Base-by-base conservation (phyloP, 2,113 vertebrate genomes). In the Erythrocercus mccallii region DNA sequence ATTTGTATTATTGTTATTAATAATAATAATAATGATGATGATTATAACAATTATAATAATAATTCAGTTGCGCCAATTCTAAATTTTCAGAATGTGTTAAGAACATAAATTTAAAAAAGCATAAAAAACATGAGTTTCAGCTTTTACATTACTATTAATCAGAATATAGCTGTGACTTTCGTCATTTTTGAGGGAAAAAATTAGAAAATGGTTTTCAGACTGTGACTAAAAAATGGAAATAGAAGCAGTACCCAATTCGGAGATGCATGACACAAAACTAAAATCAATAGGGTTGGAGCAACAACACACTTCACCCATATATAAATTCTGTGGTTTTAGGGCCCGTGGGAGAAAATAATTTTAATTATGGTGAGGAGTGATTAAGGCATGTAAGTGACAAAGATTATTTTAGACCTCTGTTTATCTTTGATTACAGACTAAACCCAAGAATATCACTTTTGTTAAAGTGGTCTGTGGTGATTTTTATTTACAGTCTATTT, bases 1-100 rank as follows among this genome's bases (percentile, higher is more conserved):
- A 60, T 51, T 3, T 18, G 4, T 21, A 37, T 5, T 70, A 51
- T 44, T 68, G 15, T 2, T 38, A 40, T 8, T 44, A n/a, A 2
- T 69, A 61, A 1, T 45, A 33, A 7, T 51, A 10, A 20, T 31
- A 0, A 33, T 28, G 8, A 23, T 58, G 2, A 30, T 35, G 0
- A 54, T 7, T 1, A 17, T 21, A 12, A 18, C 42, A 4, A 61
- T 61, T 1, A n/a, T 50, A 13, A 42, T 57, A 25, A 27, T 37
- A 10, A 27, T 38, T n/a, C 15, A 54, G 28, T 79, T 28, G 4
- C 68, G 4, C 2, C 4, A 79, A 33, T 58, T 82, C 17, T 71
- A 72, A 88, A 72, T 51, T 72, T 69, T 60, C 16, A 21, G 15
- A 69, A 70, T 70, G 35, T 57, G 10, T 74, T 84, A 78, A 44